Percentiles rank a stretch among this genome's conserved stretches.
These are phyloP conservation scores for Jordanella pulchra DNA, from an alignment of 2,797 vertebrate genomes.

Conservation along the genomic window DNA sequence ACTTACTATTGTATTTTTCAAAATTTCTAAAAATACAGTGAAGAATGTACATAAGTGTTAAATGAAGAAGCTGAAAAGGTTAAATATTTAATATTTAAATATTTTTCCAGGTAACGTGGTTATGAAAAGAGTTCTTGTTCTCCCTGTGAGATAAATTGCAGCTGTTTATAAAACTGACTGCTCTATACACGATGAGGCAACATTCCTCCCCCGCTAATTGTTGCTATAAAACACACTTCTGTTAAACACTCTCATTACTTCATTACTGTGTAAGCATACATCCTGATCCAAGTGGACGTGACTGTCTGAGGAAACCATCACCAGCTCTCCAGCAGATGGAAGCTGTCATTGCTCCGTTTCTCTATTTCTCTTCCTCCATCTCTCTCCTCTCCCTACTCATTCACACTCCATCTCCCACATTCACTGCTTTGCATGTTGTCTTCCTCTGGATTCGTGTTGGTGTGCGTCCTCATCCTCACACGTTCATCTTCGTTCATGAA, in stretches of 20 bases:
- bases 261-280: constrained; percentile 54
- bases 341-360: constrained; percentile 45
- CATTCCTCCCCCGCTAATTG: constrained; percentile 59
- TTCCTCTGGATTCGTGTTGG: constrained; percentile 22
- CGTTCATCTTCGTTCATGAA: constrained; percentile 19
- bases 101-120: constrained; percentile 21
- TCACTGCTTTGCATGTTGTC: constrained; percentile 46
- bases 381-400: constrained; percentile 29
- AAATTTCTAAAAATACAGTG: neutral
- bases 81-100: too few relatives aligned
- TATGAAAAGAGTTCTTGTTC: constrained; percentile 28
- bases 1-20: neutral
- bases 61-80: neutral
- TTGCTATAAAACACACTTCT: constrained; percentile 57
- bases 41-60: neutral
- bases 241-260: constrained; percentile 66
- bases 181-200: constrained; percentile 51
- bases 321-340: constrained; percentile 64
- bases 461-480: constrained; percentile 4
- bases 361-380: constrained; percentile 51
- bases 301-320: constrained; percentile 49
- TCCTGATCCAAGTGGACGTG: constrained; percentile 54
- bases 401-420: constrained; percentile 41
- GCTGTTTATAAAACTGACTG: constrained; percentile 53
- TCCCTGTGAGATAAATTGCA: constrained; percentile 53